Evolutionary conservation across 2,888 invertebrate genomes (phyloP), one percentile per base, ranked within the genome.

Genomic region (Cephus nigrinus): DNA sequence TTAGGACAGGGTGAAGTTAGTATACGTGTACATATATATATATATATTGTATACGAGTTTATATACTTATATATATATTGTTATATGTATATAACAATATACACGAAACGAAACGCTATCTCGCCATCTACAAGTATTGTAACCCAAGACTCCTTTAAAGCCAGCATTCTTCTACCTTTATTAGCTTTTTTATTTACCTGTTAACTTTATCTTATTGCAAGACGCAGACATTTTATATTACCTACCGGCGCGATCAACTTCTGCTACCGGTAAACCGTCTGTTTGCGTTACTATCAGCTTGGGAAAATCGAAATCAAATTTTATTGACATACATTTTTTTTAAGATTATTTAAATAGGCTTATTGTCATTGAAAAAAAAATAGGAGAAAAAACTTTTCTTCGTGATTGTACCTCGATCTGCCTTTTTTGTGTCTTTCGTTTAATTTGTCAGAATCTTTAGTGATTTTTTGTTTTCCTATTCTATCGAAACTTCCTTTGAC

Each of bases 71-170:
- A 55, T 23, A 36, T 55, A 9, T 55, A 9, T 55, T 9, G 9
- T 23, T 55, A 23, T 55, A 55, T 5, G 15, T 23, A 23, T 55
- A 55, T 55, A 55, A 55, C 23, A 15, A 55, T 55, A 55, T 55
- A 55, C 55, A 55, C 55, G 55, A 81, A 81, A 81, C 80, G 80
- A 75, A 77, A 75, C 77, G 80, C 78, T 81, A 80, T 81, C 80
- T 80, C 75, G 73, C 77, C 80, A 79, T 79, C 81, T 80, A 80
- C 80, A 80, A 55, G 55, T 55, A 55, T 55, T 23, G 55, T 55
- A 77, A 74, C 75, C 77, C 73, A 75, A 74, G 77, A 32, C 34
- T 77, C 77, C 75, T 77, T 76, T 76, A 68, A 68, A 76, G 76
- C 73, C 68, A 76, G 76, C 76, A 73, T 76, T 77, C 77, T 77